phyloP scores from a whole-genome alignment of 1,140 invertebrate genomes.

The Papilio polyxenes region DNA sequence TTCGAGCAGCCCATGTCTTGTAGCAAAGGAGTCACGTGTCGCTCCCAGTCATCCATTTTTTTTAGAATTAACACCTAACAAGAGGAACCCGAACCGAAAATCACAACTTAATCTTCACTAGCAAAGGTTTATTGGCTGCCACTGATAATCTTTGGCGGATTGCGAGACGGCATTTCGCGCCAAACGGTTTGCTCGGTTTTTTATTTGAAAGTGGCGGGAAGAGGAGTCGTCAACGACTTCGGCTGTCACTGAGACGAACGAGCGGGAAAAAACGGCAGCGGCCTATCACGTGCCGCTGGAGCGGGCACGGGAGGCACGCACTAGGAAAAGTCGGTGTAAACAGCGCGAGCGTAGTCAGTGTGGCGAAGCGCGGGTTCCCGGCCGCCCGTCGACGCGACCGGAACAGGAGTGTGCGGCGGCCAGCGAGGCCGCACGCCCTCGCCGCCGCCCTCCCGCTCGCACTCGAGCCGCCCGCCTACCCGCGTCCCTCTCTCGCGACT shows the following conservation, averaged over 20 bases:
- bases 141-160: conserved; percentile 45
- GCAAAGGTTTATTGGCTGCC: conserved; percentile 56
- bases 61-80: conserved; percentile 61
- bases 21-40: conserved; percentile 78
- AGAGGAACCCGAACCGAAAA: conserved; percentile 55
- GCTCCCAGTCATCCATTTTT: conserved; percentile 81
- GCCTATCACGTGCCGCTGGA: conserved; percentile 70
- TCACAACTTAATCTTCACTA: conserved; percentile 69
- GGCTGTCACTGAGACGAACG: conserved; percentile 66
- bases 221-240: conserved; percentile 57
- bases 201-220: conserved; percentile 67
- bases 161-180: conserved; percentile 64
- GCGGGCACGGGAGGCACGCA: conserved; percentile 70
- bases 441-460: conserved; percentile 65
- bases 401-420: conserved; percentile 73
- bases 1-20: conserved; percentile 79
- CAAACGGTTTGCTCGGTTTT: conserved; percentile 59
- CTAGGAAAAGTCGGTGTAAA: conserved; percentile 69
- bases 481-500: conserved; percentile 60
- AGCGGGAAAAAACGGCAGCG: conserved; percentile 66
- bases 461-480: conserved; percentile 41
- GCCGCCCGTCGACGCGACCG: conserved; percentile 78
- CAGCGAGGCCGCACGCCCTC: conserved; percentile 69
- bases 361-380: conserved; percentile 70
- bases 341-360: conserved; percentile 66